A percentile compares a stretch with the other conserved stretches of the same genome.
Evolutionary conservation across 2,888 invertebrate genomes (phyloP).

Genomic region (Miltochrista miniata): DNA sequence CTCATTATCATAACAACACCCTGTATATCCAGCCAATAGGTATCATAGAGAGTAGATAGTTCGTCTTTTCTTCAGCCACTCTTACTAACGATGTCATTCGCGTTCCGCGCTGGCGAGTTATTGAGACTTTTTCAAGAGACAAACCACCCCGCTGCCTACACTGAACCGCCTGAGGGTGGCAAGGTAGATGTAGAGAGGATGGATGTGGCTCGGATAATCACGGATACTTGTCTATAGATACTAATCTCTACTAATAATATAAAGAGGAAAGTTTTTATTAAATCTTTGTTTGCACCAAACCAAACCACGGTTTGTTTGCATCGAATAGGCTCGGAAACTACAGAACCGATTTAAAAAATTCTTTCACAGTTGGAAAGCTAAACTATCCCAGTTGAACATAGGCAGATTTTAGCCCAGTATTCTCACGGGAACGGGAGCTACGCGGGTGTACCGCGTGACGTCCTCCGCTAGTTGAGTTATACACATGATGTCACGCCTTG

Average conservation of each 20-base stretch:
- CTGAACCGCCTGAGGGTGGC: conserved; percentile 41
- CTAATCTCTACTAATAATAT: background rate
- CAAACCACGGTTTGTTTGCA: no score
- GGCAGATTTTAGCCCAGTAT: no score
- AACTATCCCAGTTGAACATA: no score
- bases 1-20: conserved; percentile 29
- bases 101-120: conserved; percentile 76
- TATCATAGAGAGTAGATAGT: conserved; percentile 70
- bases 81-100: conserved; percentile 82
- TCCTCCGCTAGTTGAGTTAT: no score
- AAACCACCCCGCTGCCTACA: conserved; percentile 42
- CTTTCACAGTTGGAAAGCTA: no score
- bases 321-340: no score
- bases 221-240: background rate
- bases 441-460: no score
- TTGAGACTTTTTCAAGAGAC: conserved; percentile 83
- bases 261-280: no score
- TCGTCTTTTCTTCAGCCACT: conserved; percentile 80
- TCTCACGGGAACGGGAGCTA: no score
- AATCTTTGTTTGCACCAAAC: no score
- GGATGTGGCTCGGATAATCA: conserved; percentile 35
- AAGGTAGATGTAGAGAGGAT: conserved; percentile 17
- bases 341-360: no score
- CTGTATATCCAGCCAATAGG: conserved; percentile 62
- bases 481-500: no score